These are phyloP conservation scores for Mola mola DNA, from an alignment of 2,113 vertebrate species.

Conservation along the genomic window DNA sequence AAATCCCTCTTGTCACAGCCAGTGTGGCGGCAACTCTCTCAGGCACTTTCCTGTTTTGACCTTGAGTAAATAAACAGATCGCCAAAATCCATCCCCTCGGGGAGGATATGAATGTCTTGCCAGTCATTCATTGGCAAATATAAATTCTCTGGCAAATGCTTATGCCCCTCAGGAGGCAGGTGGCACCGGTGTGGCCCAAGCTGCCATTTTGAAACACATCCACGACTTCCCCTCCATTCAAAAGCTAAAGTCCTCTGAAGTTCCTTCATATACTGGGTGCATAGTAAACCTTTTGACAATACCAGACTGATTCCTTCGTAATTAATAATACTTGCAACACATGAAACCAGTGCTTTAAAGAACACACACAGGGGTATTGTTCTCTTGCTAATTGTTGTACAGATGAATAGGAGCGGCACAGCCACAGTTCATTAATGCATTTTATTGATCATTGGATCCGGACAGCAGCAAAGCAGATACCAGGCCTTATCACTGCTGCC, in stretches of 20 bases:
- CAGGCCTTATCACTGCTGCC: too few relatives aligned
- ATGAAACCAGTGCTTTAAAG: conserved; percentile 26
- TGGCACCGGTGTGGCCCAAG: conserved; percentile 58
- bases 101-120: conserved; percentile 57
- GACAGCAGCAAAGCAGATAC: conserved; percentile 22
- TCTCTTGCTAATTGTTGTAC: conserved; percentile 15
- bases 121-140: conserved; percentile 63
- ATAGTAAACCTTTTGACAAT: too few relatives aligned
- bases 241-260: conserved; percentile 26
- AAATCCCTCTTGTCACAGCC: neutral
- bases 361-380: conserved; percentile 1
- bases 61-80: conserved; percentile 42
- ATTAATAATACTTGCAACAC: neutral
- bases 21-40: conserved; percentile 4
- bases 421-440: conserved; percentile 33
- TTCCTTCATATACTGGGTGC: conserved; percentile 20
- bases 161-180: conserved; percentile 50
- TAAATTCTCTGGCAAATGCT: conserved; percentile 52
- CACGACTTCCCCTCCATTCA: too few relatives aligned
- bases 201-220: conserved; percentile 67
- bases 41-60: conserved; percentile 33
- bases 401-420: conserved; percentile 5
- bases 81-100: conserved; percentile 12
- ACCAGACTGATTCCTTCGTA: neutral
- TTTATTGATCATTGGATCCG: conserved; percentile 50